Conservation (phyloP, 2,888 invertebrate genomes). For the Erannis defoliaria region DNA sequence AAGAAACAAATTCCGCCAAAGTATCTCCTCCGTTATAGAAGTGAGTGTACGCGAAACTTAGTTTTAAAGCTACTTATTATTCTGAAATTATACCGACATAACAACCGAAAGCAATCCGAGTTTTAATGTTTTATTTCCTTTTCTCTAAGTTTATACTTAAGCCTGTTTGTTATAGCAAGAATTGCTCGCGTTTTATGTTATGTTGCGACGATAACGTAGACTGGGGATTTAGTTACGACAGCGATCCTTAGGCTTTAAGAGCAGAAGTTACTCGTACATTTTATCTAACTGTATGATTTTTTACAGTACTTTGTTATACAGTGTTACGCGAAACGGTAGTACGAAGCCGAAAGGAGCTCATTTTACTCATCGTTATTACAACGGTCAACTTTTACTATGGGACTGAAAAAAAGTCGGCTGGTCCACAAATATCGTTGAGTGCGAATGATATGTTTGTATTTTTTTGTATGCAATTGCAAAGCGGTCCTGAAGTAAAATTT, state of each 20-base stretch:
- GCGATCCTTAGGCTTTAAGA: slow-evolving; percentile 9
- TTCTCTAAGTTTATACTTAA: slow-evolving; percentile 42
- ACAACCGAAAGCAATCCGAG: slow-evolving; percentile 46
- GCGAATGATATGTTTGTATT: too few species aligned
- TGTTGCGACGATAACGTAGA: slow-evolving; percentile 21
- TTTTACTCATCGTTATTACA: too few species aligned
- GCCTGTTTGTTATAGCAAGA: slow-evolving; percentile 34
- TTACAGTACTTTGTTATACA: not conserved
- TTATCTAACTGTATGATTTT: not conserved
- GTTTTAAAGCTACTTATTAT: slow-evolving; percentile 46
- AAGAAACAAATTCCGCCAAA: slow-evolving; percentile 35
- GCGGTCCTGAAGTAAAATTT: too few species aligned
- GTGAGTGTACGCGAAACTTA: slow-evolving; percentile 39
- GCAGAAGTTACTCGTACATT: slow-evolving; percentile 3
- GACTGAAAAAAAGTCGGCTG: too few species aligned
- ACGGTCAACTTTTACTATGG: too few species aligned
- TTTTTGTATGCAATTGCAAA: too few species aligned
- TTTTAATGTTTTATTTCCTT: slow-evolving; percentile 46
- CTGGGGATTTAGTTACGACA: slow-evolving; percentile 27
- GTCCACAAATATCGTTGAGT: too few species aligned
- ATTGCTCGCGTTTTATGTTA: slow-evolving; percentile 32
- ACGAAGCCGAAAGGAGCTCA: too few species aligned
- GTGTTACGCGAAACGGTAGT: too few species aligned
- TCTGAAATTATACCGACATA: slow-evolving; percentile 44
- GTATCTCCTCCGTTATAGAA: slow-evolving; percentile 29